These are phyloP conservation scores for Varroa destructor DNA, from an alignment of 1,140 invertebrate species.

Conservation along the genomic window DNA sequence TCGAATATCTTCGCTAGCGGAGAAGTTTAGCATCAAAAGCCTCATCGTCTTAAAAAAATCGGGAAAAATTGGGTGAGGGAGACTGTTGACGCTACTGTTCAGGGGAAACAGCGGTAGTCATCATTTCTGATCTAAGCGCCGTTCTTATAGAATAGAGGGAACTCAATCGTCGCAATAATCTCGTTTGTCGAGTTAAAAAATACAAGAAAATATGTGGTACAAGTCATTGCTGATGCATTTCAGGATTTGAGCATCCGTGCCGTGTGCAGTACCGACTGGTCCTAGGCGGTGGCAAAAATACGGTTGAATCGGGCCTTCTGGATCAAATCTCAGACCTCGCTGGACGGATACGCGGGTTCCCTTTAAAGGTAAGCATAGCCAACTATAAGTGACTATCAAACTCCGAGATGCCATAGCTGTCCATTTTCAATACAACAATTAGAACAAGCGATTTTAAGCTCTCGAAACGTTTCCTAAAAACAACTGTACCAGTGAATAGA, in stretches of 20 bases:
- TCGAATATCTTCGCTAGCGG: too few relatives aligned
- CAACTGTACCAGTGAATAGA: too few relatives aligned
- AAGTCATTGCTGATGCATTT: neutral
- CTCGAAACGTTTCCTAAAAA: conserved; percentile 33
- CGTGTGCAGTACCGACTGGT: conserved; percentile 57
- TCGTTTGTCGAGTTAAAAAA: too few relatives aligned
- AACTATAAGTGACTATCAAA: conserved; percentile 37
- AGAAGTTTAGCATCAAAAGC: too few relatives aligned
- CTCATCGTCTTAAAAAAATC: too few relatives aligned
- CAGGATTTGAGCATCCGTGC: conserved; percentile 63
- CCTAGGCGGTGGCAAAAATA: conserved; percentile 56
- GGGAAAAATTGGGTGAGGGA: too few relatives aligned
- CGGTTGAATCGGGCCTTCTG: conserved; percentile 59
- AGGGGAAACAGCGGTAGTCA: too few relatives aligned
- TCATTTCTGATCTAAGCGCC: too few relatives aligned
- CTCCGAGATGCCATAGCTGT: conserved; percentile 36
- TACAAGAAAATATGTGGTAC: too few relatives aligned
- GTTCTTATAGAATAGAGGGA: too few relatives aligned
- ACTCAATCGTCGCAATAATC: too few relatives aligned
- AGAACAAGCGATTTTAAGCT: conserved; percentile 27
- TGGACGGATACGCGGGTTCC: conserved; percentile 58
- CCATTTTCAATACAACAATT: neutral
- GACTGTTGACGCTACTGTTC: too few relatives aligned
- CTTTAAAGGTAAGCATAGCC: conserved; percentile 49
- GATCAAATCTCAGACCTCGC: conserved; percentile 63